A percentile compares a stretch with the other conserved stretches of the same genome.
phyloP scores from a whole-genome alignment of 1,140 invertebrate genomes.

The Nymphalis io region DNA sequence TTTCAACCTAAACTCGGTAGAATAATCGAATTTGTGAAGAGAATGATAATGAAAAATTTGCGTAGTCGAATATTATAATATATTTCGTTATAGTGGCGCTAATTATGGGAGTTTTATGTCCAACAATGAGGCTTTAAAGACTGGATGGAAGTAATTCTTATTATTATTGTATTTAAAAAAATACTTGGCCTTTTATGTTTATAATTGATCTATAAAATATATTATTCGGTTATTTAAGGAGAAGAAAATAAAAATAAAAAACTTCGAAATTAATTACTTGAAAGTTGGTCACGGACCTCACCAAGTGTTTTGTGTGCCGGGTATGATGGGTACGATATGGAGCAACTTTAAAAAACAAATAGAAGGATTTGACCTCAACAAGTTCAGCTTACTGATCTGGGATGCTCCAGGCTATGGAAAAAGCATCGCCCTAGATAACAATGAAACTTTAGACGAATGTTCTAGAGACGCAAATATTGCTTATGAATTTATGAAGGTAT shows the following conservation, averaged over 20 bases:
- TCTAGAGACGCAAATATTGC: slow-evolving; percentile 86
- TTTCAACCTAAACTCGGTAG: no score
- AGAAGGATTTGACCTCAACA: slow-evolving; percentile 75
- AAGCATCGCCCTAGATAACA: slow-evolving; percentile 88
- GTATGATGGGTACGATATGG: slow-evolving; percentile 87
- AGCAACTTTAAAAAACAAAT: slow-evolving; percentile 60
- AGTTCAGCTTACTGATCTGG: slow-evolving; percentile 89
- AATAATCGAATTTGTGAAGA: no score
- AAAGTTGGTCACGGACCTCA: slow-evolving; percentile 86
- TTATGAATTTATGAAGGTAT: slow-evolving; percentile 86
- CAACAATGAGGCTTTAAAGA: no score
- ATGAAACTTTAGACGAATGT: slow-evolving; percentile 85
- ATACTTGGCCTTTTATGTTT: no score
- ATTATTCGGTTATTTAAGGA: slow-evolving; percentile 42
- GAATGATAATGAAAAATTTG: no score
- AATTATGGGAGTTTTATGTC: no score
- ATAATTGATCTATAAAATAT: no score
- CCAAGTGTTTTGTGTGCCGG: slow-evolving; percentile 87
- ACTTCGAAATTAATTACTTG: slow-evolving; percentile 85
- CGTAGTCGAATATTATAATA: no score
- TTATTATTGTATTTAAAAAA: no score
- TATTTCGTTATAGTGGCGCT: no score
- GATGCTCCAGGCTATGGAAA: slow-evolving; percentile 94
- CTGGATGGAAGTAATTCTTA: no score
- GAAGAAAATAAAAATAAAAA: slow-evolving; percentile 80